Percentiles rank a stretch among this genome's conserved stretches.
Evolutionary conservation across 2,113 vertebrate species (phyloP).

Genomic region (Etheostoma spectabile): DNA sequence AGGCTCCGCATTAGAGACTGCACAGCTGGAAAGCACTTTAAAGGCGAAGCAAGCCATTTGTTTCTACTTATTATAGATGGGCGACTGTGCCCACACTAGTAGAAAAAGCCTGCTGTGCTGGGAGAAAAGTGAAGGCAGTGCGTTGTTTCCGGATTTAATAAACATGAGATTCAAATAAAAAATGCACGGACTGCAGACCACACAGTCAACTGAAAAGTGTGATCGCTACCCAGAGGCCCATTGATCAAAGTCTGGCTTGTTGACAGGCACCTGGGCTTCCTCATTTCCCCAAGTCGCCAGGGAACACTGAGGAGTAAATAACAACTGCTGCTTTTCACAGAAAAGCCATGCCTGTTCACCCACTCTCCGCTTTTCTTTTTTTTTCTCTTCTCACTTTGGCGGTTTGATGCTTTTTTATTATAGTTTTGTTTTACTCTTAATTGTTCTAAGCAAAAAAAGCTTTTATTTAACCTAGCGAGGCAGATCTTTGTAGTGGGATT

Average conservation of each 20-base stretch:
- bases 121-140: slow-evolving; percentile 10
- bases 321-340: slow-evolving; percentile 47
- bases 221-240: slow-evolving; percentile 47
- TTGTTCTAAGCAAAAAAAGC: not conserved
- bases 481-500: not conserved
- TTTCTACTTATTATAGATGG: slow-evolving; percentile 40
- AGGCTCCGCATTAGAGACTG: slow-evolving; percentile 4
- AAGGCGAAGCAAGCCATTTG: slow-evolving; percentile 46
- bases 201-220: slow-evolving; percentile 41
- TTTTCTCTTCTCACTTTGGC: not conserved
- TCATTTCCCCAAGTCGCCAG: slow-evolving; percentile 39
- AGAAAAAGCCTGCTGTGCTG: slow-evolving; percentile 17
- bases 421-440: not conserved
- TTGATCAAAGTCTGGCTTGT: slow-evolving; percentile 59
- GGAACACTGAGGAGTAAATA: slow-evolving; percentile 49
- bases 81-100: slow-evolving; percentile 7
- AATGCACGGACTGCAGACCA: slow-evolving; percentile 11
- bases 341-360: not conserved
- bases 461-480: not conserved
- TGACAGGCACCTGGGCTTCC: slow-evolving; percentile 55
- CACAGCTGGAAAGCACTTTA: slow-evolving; percentile 54
- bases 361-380: not conserved
- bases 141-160: slow-evolving; percentile 35
- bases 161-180: slow-evolving; percentile 50
- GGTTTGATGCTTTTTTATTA: not conserved